Evolutionary conservation across 2,113 vertebrate species (phyloP).

Genomic region (Erinaceus europaeus): DNA sequence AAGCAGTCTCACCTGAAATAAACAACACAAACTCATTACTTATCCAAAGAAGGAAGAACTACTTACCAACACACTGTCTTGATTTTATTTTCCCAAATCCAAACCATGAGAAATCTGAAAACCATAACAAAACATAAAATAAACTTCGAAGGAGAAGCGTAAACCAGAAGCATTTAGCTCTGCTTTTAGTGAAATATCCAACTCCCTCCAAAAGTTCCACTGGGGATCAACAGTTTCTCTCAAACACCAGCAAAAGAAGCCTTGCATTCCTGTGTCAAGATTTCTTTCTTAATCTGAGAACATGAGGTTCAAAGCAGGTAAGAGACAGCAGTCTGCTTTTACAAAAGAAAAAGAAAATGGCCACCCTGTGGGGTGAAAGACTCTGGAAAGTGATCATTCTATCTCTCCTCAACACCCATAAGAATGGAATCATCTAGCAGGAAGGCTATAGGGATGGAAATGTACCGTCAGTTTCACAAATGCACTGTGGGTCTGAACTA

Average conservation of each 20-base stretch:
- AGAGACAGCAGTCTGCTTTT: conserved; percentile 20
- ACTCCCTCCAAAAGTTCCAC: background rate
- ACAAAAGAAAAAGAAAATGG: background rate
- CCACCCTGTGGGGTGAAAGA: background rate
- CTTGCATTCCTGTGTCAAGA: conserved; percentile 47
- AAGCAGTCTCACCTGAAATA: conserved; percentile 61
- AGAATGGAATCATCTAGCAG: background rate
- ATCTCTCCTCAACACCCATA: background rate
- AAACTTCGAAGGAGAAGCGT: conserved; percentile 41
- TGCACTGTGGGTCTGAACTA: background rate
- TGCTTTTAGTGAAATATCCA: background rate
- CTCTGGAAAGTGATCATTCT: background rate
- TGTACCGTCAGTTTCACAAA: background rate
- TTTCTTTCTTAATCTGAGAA: conserved; percentile 41
- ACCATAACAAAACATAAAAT: conserved; percentile 69
- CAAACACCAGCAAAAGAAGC: conserved; percentile 12
- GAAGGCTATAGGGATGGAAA: background rate
- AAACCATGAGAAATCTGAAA: conserved; percentile 69
- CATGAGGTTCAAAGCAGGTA: background rate
- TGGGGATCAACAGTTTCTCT: background rate
- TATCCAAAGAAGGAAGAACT: conserved; percentile 70
- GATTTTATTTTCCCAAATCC: conserved; percentile 75
- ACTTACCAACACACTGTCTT: conserved; percentile 74
- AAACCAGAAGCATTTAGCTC: conserved; percentile 43
- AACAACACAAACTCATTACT: conserved; percentile 69